A percentile compares a stretch with the other conserved stretches of the same genome.
These are phyloP conservation scores for Chouioia cunea DNA, from an alignment of 2,888 invertebrate genomes.

Conservation along the genomic window DNA sequence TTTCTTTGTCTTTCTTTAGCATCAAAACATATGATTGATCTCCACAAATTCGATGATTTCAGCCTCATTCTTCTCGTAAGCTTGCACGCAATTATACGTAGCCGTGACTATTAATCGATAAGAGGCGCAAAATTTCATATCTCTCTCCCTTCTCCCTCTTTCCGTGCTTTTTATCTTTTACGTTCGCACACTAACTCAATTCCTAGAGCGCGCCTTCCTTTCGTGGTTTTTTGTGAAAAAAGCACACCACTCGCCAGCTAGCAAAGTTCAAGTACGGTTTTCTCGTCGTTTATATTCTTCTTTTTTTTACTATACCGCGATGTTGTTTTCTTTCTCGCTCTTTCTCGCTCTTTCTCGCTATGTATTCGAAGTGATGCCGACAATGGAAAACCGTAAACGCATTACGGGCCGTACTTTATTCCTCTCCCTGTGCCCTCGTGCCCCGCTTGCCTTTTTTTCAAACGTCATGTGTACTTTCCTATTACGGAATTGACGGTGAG, in stretches of 20 bases:
- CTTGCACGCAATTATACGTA: conserved; percentile 30
- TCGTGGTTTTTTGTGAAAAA: conserved; percentile 30
- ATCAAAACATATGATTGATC: too few species aligned
- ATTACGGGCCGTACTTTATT: conserved; percentile 39
- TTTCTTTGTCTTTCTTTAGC: too few species aligned
- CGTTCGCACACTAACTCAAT: conserved; percentile 26
- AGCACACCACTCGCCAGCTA: conserved; percentile 10
- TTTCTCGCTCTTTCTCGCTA: conserved; percentile 3
- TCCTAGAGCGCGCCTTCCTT: conserved; percentile 17
- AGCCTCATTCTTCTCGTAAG: conserved; percentile 1
- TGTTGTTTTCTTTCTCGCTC: neutral
- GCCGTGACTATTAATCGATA: conserved; percentile 44
- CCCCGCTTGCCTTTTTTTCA: neutral
- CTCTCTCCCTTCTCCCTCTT: conserved; percentile 13
- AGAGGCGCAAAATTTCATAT: conserved; percentile 6
- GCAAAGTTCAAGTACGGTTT: conserved; percentile 35
- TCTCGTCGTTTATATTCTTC: neutral
- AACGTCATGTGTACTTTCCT: too few species aligned
- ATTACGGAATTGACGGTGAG: neutral
- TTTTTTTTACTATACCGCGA: conserved; percentile 20
- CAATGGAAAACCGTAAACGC: conserved; percentile 42
- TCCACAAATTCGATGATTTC: conserved; percentile 1
- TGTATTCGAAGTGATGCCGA: conserved; percentile 21
- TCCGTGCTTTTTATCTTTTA: conserved; percentile 9
- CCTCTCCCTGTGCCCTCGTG: neutral